Percentiles rank a stretch among this genome's conserved stretches.
Conservation (phyloP, 2,888 invertebrate genomes). For the Melanargia galathea region DNA sequence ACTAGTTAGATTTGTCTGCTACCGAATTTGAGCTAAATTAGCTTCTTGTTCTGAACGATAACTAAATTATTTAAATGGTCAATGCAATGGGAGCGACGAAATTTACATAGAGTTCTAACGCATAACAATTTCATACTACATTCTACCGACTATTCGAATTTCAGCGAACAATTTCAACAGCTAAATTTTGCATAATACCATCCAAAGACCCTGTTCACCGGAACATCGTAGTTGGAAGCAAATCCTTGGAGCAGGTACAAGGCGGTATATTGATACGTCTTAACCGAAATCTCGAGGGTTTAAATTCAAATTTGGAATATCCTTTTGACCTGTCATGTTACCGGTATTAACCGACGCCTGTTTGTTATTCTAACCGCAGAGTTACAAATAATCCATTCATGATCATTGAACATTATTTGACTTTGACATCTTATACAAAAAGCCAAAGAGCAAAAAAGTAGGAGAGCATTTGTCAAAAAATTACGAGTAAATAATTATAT, state of each 20-base stretch:
- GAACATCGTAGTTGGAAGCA: constrained; percentile 4
- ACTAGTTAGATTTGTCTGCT: not conserved
- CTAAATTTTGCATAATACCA: constrained; percentile 18
- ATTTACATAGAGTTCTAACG: constrained; percentile 8
- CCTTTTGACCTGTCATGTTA: constrained; percentile 16
- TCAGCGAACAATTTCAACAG: constrained; percentile 20
- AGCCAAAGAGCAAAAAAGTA: no score
- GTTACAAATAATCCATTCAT: not conserved
- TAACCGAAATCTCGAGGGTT: constrained; percentile 4
- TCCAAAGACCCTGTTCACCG: constrained; percentile 7
- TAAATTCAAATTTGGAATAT: constrained; percentile 19
- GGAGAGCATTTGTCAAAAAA: no score
- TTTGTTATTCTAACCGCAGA: not conserved
- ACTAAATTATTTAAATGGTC: constrained; percentile 6
- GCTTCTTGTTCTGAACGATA: not conserved
- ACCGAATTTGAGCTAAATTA: not conserved
- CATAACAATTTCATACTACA: constrained; percentile 11
- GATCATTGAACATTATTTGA: not conserved
- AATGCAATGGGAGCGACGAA: not conserved
- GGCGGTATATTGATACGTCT: constrained; percentile 8
- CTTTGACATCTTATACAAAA: no score
- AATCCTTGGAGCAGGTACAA: constrained; percentile 9
- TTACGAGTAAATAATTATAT: no score
- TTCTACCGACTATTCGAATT: constrained; percentile 15
- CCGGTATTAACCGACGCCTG: not conserved